phyloP scores from a whole-genome alignment of 2,888 invertebrate species.

The Caprella mutica region DNA sequence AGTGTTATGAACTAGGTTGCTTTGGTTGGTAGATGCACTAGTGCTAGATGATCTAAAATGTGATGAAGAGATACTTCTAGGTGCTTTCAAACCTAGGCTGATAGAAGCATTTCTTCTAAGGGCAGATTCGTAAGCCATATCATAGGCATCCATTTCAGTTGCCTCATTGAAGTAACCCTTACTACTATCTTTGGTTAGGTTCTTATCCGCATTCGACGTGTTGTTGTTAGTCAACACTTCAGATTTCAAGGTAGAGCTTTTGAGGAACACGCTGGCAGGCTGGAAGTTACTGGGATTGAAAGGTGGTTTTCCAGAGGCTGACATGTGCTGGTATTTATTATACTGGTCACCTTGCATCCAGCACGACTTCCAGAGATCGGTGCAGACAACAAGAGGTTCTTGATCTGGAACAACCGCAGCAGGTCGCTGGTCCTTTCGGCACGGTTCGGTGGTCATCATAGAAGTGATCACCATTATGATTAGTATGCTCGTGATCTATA shows the following conservation, averaged over 20 bases:
- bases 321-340: neutral
- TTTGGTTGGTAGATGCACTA: slow-evolving; percentile 7
- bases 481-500: no score
- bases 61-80: neutral
- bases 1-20: neutral
- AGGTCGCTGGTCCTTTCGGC: no score
- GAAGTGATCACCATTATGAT: no score
- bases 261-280: slow-evolving; percentile 1
- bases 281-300: slow-evolving; percentile 7
- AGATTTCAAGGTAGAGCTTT: neutral
- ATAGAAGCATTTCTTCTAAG: slow-evolving; percentile 3
- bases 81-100: neutral
- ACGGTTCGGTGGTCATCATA: no score
- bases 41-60: no score
- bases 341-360: slow-evolving; percentile 7
- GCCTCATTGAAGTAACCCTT: no score
- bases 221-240: no score
- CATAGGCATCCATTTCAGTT: no score
- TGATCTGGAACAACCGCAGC: no score
- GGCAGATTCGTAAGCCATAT: slow-evolving; percentile 2
- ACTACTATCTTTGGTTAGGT: no score
- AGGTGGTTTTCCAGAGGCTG: neutral
- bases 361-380: slow-evolving; percentile 5
- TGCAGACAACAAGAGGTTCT: slow-evolving; percentile 2
- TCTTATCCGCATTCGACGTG: no score